Evolutionary conservation across 2,888 invertebrate species (phyloP), one percentile per base, ranked within the genome.

Genomic region (Falcaria lacertinaria): DNA sequence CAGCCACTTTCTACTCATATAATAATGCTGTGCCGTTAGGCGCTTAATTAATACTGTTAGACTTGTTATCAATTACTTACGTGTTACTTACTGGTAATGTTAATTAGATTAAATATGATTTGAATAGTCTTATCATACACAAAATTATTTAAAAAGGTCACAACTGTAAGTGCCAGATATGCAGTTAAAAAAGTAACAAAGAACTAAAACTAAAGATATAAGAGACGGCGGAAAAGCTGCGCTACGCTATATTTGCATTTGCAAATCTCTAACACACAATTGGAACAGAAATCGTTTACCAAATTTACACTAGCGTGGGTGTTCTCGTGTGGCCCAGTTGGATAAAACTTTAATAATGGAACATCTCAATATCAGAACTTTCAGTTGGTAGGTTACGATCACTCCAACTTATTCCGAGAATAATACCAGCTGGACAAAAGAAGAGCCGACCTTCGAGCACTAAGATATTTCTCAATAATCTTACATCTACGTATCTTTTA

Each of bases 311-410:
- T 64, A 60, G 66, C 69, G 69, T 70, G 57, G 61, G 55, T 52
- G 61, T 58, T 58, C 59, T 62, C 60, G 62, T 53, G 54, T 67
- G 65, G 68, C 67, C 64, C 62, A 69, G 66, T 72, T 69, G 69
- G 66, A 72, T 73, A 70, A 73, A 85, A 85, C 69, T 85, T 85
- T 74, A 74, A 77, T 80, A 80, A 76, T 77, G 69, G 70, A 67
- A 72, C 70, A 75, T 68, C 69, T 64, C 71, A 71, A 79, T 80
- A 73, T 74, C 61, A 64, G 59, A 80, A 81, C 69, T 82, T 79
- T 57, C 52, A 53, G 28, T 11, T 52, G 54, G 52, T 59, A 69
- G 73, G 72, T 65, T 65, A 69, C 62, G 68, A 70, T 54, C 57
- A 63, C 66, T 65, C 61, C 59, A 80, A 74, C 71, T 78, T 64